phyloP scores from a whole-genome alignment of 2,797 vertebrate species.

The Balearica regulorum region DNA sequence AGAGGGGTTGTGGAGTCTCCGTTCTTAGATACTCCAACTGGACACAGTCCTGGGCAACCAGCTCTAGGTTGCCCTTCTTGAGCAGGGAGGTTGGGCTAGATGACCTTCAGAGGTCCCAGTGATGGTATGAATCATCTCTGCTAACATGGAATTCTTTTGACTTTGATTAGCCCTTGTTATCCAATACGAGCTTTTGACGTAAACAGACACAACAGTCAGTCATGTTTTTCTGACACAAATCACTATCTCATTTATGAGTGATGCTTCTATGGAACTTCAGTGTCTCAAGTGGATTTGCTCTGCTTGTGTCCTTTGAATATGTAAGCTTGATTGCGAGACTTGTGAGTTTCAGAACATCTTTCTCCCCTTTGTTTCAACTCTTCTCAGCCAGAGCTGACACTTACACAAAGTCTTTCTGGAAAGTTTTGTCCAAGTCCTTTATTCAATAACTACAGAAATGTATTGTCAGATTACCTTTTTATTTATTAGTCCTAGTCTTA shows the following conservation, averaged over 20 bases:
- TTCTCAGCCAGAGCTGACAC: not conserved
- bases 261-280: not conserved
- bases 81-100: not conserved
- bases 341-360: not conserved
- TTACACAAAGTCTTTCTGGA: not conserved
- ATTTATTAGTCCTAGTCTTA: slow-evolving; percentile 57
- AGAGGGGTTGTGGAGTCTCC: not conserved
- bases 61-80: not conserved
- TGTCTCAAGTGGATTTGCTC: not conserved
- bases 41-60: not conserved
- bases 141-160: not conserved
- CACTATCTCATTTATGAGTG: not conserved
- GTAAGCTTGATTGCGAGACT: not conserved
- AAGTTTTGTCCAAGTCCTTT: not conserved
- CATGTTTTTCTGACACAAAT: not conserved
- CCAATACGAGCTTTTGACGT: not conserved
- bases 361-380: not conserved
- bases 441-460: slow-evolving; percentile 45
- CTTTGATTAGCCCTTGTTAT: not conserved
- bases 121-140: not conserved
- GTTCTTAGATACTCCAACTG: not conserved
- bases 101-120: not conserved
- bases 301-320: not conserved
- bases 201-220: not conserved
- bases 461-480: slow-evolving; percentile 51